phyloP scores from a whole-genome alignment of 2,888 invertebrate genomes.

The Glomeris marginata region DNA sequence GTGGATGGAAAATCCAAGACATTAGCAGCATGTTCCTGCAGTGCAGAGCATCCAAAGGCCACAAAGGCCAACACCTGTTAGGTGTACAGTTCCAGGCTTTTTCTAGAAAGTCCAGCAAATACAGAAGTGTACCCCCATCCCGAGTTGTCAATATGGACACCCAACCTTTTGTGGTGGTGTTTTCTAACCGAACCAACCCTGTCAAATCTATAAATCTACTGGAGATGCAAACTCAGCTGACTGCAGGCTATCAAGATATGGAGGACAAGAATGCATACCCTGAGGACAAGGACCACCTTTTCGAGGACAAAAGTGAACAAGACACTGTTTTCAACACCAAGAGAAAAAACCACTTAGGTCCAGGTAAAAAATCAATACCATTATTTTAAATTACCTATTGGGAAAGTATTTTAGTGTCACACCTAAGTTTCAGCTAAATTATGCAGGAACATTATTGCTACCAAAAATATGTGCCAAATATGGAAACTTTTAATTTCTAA shows the following conservation, averaged over 20 bases:
- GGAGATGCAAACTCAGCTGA: slow-evolving; percentile 17
- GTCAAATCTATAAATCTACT: slow-evolving; percentile 11
- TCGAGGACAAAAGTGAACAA: neutral
- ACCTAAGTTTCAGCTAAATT: no score
- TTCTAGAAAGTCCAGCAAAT: slow-evolving; percentile 17
- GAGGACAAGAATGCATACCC: slow-evolving; percentile 8
- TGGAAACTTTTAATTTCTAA: no score
- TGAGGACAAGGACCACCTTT: neutral
- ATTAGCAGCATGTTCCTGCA: slow-evolving; percentile 24
- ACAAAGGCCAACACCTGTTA: neutral
- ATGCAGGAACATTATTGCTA: no score
- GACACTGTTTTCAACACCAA: neutral
- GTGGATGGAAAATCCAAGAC: slow-evolving; percentile 29
- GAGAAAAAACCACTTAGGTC: neutral
- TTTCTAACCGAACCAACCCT: slow-evolving; percentile 28
- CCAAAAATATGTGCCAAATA: no score
- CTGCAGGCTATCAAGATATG: slow-evolving; percentile 17
- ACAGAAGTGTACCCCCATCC: slow-evolving; percentile 21
- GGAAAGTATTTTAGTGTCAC: no score
- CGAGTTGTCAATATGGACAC: slow-evolving; percentile 24
- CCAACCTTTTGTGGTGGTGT: slow-evolving; percentile 28
- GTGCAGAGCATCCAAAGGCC: slow-evolving; percentile 21
- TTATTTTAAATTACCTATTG: no score
- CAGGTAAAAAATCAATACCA: neutral
- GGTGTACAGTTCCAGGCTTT: slow-evolving; percentile 7